Evolutionary conservation across 2,797 vertebrate genomes (phyloP).

Genomic region (Staurois parvus): DNA sequence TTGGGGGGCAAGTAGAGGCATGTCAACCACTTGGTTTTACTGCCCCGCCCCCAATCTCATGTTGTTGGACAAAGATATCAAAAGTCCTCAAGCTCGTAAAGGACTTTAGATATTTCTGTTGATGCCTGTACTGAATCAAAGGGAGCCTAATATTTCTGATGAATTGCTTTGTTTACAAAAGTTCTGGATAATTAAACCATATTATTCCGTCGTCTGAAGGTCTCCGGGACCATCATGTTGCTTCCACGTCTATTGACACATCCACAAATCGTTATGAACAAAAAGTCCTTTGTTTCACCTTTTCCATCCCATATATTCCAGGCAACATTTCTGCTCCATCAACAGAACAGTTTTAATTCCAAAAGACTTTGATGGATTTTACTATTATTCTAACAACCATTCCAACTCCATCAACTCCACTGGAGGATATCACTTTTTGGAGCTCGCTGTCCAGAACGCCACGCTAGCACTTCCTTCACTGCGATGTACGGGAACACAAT

Average conservation of each 20-base stretch:
- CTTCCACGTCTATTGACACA: background rate
- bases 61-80: too few relatives aligned
- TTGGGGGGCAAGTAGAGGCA: too few relatives aligned
- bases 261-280: background rate
- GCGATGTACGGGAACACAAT: background rate
- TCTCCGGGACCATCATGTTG: background rate
- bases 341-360: conserved; percentile 7
- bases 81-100: too few relatives aligned
- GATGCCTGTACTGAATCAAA: background rate
- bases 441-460: conserved; percentile 4
- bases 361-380: conserved; percentile 8
- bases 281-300: conserved; percentile 14
- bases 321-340: background rate
- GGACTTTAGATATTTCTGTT: too few relatives aligned
- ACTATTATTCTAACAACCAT: conserved; percentile 19
- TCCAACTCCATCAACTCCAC: conserved; percentile 20
- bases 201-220: background rate
- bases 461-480: background rate
- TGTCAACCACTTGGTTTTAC: too few relatives aligned
- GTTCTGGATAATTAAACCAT: background rate
- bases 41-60: too few relatives aligned
- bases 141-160: background rate
- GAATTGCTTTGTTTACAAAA: background rate
- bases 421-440: conserved; percentile 13
- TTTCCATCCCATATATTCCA: background rate